Percentiles rank a stretch among this genome's conserved stretches.
Conservation (phyloP, 2,888 invertebrate genomes). For the Standfussiana lucernea region DNA sequence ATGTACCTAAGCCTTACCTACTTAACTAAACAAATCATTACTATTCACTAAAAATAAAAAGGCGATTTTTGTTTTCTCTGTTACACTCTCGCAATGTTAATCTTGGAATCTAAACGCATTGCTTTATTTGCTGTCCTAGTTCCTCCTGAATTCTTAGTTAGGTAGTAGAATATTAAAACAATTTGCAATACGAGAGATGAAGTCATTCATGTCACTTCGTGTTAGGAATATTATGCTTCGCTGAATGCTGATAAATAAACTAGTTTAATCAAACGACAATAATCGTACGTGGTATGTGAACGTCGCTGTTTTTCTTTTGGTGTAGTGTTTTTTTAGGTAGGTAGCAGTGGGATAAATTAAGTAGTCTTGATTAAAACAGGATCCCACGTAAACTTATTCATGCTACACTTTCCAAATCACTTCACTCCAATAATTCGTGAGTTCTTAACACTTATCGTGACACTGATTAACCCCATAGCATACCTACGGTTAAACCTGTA, state of each 20-base stretch:
- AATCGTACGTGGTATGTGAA: neutral
- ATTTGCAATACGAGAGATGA: slow-evolving; percentile 23
- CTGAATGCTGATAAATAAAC: slow-evolving; percentile 19
- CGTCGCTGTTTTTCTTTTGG: neutral
- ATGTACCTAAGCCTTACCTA: slow-evolving; percentile 8
- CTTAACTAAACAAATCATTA: slow-evolving; percentile 2
- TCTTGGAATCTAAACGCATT: neutral
- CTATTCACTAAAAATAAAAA: slow-evolving; percentile 16
- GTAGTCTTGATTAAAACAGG: neutral
- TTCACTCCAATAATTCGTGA: neutral
- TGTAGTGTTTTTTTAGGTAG: neutral
- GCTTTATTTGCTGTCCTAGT: slow-evolving; percentile 10
- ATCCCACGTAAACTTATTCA: neutral
- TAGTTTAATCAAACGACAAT: neutral
- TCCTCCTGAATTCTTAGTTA: neutral
- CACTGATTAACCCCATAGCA: neutral
- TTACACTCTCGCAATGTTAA: slow-evolving; percentile 5
- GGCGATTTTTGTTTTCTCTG: neutral
- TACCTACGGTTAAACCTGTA: neutral
- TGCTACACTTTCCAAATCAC: neutral
- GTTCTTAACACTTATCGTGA: neutral
- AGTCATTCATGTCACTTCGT: slow-evolving; percentile 26
- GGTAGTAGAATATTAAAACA: slow-evolving; percentile 11
- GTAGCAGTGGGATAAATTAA: too few relatives aligned
- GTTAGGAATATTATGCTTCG: slow-evolving; percentile 5